These are phyloP conservation scores for Atrina japonica DNA, from an alignment of 2,888 invertebrate genomes.

Conservation along the genomic window DNA sequence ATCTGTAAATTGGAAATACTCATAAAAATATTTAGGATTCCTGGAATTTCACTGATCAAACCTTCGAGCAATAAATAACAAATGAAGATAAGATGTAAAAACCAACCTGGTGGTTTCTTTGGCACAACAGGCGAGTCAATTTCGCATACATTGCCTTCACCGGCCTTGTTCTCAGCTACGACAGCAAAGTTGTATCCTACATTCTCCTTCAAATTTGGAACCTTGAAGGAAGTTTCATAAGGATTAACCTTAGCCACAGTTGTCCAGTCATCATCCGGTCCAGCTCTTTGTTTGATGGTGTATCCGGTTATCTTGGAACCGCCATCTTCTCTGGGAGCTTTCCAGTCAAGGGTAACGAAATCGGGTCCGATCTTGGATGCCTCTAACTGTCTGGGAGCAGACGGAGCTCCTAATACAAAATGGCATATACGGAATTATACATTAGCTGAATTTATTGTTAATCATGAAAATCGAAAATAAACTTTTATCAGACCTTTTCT, in stretches of 20 bases:
- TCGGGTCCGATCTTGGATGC: constrained; percentile 70
- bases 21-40: no score
- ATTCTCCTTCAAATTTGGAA: constrained; percentile 70
- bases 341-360: constrained; percentile 74
- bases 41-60: no score
- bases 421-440: no score
- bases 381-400: constrained; percentile 68
- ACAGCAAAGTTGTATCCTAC: constrained; percentile 78
- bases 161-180: constrained; percentile 77
- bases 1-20: no score
- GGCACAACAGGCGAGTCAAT: constrained; percentile 64
- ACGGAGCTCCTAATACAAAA: constrained; percentile 76
- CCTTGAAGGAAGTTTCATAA: constrained; percentile 66
- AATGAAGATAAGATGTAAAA: no score
- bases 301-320: constrained; percentile 74
- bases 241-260: constrained; percentile 65
- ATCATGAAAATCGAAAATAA: no score
- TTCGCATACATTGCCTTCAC: constrained; percentile 66
- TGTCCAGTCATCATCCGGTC: constrained; percentile 66
- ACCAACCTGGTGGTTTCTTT: constrained; percentile 81
- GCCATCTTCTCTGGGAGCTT: constrained; percentile 73
- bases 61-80: no score
- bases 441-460: no score
- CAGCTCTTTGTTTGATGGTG: constrained; percentile 62
- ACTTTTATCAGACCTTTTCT: no score